Evolutionary conservation across 2,888 invertebrate genomes (phyloP).

Genomic region (Micoletzkya japonica): DNA sequence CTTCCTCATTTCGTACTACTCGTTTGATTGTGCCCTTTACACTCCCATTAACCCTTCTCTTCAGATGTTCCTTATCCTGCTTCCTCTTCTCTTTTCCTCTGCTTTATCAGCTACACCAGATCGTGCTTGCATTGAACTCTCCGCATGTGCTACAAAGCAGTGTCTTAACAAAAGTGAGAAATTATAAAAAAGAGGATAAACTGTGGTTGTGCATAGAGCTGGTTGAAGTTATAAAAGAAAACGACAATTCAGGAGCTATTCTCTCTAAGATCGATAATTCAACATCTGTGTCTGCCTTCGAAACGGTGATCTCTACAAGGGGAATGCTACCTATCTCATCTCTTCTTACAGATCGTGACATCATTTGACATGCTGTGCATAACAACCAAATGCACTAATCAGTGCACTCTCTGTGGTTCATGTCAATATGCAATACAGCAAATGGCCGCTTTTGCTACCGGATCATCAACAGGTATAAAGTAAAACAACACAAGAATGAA

Average conservation of each 20-base stretch:
- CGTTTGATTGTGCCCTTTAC: too few relatives aligned
- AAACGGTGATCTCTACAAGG: background rate
- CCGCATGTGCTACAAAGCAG: conserved; percentile 20
- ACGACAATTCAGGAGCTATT: background rate
- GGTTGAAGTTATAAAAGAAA: background rate
- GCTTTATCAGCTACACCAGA: background rate
- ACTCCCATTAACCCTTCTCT: too few relatives aligned
- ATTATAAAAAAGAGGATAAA: background rate
- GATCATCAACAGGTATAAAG: conserved; percentile 1
- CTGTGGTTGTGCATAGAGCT: background rate
- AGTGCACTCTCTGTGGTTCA: background rate
- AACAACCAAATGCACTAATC: conserved; percentile 6
- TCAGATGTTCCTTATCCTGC: conserved; percentile 11
- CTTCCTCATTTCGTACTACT: too few relatives aligned
- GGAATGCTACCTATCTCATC: background rate
- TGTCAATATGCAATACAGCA: conserved; percentile 19
- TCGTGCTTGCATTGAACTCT: background rate
- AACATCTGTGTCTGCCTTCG: background rate
- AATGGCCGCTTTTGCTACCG: conserved; percentile 13
- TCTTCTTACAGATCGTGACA: conserved; percentile 2
- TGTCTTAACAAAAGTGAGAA: conserved; percentile 22
- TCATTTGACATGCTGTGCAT: conserved; percentile 21
- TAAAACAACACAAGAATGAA: background rate
- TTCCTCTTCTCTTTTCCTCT: background rate
- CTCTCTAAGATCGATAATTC: conserved; percentile 13